Evolutionary conservation across 2,888 invertebrate genomes (phyloP), one percentile per base, ranked within the genome.

Genomic region (Acronicta aceris): DNA sequence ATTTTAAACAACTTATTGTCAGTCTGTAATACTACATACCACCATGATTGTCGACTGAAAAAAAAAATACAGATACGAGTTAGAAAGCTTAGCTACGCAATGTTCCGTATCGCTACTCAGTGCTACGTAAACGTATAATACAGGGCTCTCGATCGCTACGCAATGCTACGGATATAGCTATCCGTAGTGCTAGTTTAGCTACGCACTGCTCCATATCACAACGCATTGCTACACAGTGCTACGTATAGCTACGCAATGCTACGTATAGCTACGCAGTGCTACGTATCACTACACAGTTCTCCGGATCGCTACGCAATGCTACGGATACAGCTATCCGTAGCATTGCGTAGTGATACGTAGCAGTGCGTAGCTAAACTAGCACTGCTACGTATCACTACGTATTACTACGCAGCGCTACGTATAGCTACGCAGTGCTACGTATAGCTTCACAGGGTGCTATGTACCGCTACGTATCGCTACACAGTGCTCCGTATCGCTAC

Each of bases 21-120:
- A 10, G 16, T 16, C 2, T 30, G 15, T 7, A 46, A 7, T 10
- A 33, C 5, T 33, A 33, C 84, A 67, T 71, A 89, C 89, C 65
- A 65, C 84, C 86, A 42, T 73, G 76, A 12, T 70, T 59, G 10
- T 73, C 59, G 25, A 83, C 89, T 89, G 81, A 42, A 82, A 81
- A 60, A n/a, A 46, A 10, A 55, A 65, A 30, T 2, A 38, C 6
- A 38, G 21, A 21, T 0, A 38, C n/a, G n/a, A 38, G n/a, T 38
- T 38, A 38, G n/a, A n/a, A n/a, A 38, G 6, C n/a, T 4, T 38
- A 38, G 4, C 36, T 36, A 36, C 13, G 5, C 36, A 36, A 13
- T 36, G 13, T 13, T 36, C 12, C n/a, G 38, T 38, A n/a, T 38
- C 1, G n/a, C 12, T 36, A n/a, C 38, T 1, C 38, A 38, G 7